Percentiles rank a stretch among this genome's conserved stretches.
Conservation (phyloP, 2,888 invertebrate species). For the Ophonus ardosiacus region DNA sequence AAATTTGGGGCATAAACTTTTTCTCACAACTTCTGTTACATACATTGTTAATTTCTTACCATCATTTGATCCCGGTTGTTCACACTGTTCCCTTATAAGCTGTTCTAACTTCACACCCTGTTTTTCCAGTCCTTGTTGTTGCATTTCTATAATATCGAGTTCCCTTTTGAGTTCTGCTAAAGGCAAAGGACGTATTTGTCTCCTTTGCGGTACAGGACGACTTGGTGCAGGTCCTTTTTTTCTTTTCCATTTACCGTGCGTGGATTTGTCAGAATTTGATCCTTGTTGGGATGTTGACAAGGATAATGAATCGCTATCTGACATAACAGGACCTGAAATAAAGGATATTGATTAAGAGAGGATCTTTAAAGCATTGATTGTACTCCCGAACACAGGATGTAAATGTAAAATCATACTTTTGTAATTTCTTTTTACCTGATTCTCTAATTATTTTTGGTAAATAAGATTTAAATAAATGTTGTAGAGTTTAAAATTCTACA, state of each 20-base stretch:
- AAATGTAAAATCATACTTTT: too few relatives aligned
- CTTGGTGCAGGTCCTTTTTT: constrained; percentile 91
- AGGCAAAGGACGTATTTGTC: constrained; percentile 80
- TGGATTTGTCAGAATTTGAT: constrained; percentile 78
- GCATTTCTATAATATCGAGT: constrained; percentile 89
- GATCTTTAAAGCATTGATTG: too few relatives aligned
- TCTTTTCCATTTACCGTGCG: constrained; percentile 84
- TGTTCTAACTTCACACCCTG: constrained; percentile 95
- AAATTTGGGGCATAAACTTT: too few relatives aligned
- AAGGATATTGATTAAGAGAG: not conserved
- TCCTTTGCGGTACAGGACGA: constrained; percentile 84
- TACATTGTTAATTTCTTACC: constrained; percentile 68
- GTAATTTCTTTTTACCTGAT: too few relatives aligned
- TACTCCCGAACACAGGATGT: too few relatives aligned
- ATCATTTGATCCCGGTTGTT: constrained; percentile 76
- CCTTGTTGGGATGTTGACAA: constrained; percentile 8
- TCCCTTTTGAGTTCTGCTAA: constrained; percentile 83
- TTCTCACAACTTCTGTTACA: not conserved
- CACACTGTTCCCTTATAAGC: constrained; percentile 90
- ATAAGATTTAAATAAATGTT: too few relatives aligned
- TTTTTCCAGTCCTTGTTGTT: constrained; percentile 91
- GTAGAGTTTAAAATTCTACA: too few relatives aligned
- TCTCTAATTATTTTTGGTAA: too few relatives aligned
- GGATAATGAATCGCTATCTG: constrained; percentile 51
- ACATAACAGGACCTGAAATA: constrained; percentile 48